Evolutionary conservation across 2,113 vertebrate genomes (phyloP).

Genomic region (Isichthys henryi): DNA sequence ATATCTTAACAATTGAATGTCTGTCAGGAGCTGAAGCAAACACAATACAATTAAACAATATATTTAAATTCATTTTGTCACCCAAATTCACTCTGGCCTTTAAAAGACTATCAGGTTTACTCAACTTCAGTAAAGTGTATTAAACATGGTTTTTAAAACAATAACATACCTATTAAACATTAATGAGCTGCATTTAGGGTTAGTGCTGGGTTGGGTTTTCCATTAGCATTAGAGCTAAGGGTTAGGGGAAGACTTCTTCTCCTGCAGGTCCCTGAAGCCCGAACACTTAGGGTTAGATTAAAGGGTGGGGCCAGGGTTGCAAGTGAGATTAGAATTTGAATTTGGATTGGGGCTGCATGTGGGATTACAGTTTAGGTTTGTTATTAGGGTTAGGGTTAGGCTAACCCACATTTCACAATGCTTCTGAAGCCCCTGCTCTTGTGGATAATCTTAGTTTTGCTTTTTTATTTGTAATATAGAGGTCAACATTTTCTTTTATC

Average conservation of each 20-base stretch:
- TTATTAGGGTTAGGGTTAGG: background rate
- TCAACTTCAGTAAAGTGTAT: background rate
- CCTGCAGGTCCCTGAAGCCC: background rate
- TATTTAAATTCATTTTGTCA: background rate
- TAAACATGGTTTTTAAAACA: background rate
- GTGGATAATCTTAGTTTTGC: background rate
- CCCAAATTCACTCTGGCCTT: background rate
- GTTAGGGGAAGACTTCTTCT: background rate
- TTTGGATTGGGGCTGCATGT: background rate
- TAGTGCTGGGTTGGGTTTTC: background rate
- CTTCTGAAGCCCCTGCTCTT: background rate
- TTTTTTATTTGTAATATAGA: background rate
- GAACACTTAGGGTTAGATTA: background rate
- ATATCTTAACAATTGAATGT: background rate
- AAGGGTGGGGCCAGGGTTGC: background rate
- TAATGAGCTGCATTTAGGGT: background rate
- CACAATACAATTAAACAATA: background rate
- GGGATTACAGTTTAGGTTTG: background rate
- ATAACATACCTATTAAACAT: background rate
- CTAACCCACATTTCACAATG: no score
- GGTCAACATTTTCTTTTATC: background rate
- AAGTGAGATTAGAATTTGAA: background rate
- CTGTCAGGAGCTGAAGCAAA: background rate
- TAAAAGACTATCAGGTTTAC: background rate
- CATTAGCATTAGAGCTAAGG: background rate